Evolutionary conservation across 2,888 invertebrate species (phyloP), one percentile per base, ranked within the genome.

Genomic region (Steinernema hermaphroditum): DNA sequence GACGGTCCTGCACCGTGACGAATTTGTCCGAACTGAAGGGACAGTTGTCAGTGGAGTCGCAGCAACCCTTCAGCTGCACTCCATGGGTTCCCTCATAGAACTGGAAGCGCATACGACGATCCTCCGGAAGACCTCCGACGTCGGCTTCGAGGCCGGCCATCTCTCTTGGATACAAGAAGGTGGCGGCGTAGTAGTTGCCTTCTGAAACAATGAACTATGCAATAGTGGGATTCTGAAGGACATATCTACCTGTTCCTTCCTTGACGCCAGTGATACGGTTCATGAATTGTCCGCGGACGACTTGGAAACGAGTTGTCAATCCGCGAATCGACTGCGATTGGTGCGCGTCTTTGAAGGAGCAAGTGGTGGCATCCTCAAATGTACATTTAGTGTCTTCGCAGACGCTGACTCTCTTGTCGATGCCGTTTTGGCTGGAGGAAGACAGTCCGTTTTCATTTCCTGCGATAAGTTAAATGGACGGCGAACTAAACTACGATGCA

Each of bases 71-170:
- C 27, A 86, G 81, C 72, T 86, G 86, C 68, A 86, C 84, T 72
- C 86, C 86, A 62, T 86, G 86, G 0, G 86, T 86, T 75, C 85
- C 83, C 72, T 86, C 86, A 72, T 86, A 86, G 75, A 81, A 85
- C 72, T 83, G 83, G 82, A 86, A 86, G 69, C 83, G 73, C 68
- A 86, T 76, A 24, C 83, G 76, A 0, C 79, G 72, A 43, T 78
- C 75, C 68, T 83, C 85, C 22, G 77, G 77, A 72, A 86, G 79
- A 12, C 78, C 76, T 19, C 76, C 81, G 19, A 80, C 76, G 32
- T 74, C 73, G 1, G 82, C 79, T 74, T 81, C 80, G 37, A 85
- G 76, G 49, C 85, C 85, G 29, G 85, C 85, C 79, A 81, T 83
- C 73, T 85, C 85, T 50, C 83, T 77, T 22, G 85, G 85, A 77